Evolutionary conservation across 2,797 vertebrate genomes (phyloP).

Genomic region (Sarcoramphus papa): DNA sequence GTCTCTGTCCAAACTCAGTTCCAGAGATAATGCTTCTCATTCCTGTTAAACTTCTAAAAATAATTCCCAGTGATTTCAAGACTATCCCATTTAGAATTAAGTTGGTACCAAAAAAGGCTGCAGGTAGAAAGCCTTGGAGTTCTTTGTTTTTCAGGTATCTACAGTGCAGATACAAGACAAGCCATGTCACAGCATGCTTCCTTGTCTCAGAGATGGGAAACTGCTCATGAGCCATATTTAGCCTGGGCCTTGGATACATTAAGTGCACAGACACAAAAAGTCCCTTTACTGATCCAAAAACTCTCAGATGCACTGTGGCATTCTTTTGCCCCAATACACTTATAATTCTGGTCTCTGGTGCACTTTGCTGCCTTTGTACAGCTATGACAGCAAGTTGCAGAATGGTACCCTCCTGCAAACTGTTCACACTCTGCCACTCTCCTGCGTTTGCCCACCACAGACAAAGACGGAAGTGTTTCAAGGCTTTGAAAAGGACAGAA

Average conservation of each 20-base stretch:
- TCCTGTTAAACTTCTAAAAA: not conserved
- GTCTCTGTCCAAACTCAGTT: not conserved
- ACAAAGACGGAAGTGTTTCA: not conserved
- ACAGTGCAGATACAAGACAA: not conserved
- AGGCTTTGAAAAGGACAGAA: not conserved
- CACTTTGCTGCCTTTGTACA: not conserved
- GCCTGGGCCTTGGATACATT: not conserved
- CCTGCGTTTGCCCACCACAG: not conserved
- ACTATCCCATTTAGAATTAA: not conserved
- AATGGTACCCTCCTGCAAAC: not conserved
- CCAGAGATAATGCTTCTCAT: not conserved
- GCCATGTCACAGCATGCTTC: not conserved
- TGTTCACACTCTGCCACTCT: not conserved
- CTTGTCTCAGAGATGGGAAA: not conserved
- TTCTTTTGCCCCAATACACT: not conserved
- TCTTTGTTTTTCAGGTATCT: not conserved
- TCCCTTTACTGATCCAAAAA: not conserved
- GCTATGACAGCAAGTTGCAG: not conserved
- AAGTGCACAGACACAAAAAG: not conserved
- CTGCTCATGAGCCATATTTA: not conserved
- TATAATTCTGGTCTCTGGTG: not conserved
- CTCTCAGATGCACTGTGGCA: not conserved
- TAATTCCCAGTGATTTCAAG: not conserved
- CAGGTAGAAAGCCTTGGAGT: not conserved
- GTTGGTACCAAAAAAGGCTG: not conserved